Evolutionary conservation across 2,888 invertebrate genomes (phyloP), one percentile per base, ranked within the genome.

Genomic region (Itoplectis maculator): DNA sequence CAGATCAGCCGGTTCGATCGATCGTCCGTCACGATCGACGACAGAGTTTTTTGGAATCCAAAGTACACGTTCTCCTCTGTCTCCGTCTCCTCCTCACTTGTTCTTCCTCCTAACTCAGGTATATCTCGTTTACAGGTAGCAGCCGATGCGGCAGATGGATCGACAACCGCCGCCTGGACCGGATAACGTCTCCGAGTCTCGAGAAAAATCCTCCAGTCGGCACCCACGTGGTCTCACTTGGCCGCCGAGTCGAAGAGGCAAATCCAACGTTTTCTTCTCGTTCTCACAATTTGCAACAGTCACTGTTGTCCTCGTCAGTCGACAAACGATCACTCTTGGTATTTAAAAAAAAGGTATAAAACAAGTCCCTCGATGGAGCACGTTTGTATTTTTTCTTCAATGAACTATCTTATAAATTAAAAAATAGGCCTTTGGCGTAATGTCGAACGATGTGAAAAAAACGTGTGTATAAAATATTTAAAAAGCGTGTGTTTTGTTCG

Each of bases 1-100:
- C 82, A 69, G 81, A 86, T 86, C 83, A 85, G 84, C 75, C 86
- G 86, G 81, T 83, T 75, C 73, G 72, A 73, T 76, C 72, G 80
- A 88, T 86, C 69, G 61, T 61, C 69, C 42, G 68, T 79, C 82
- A 80, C 69, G 77, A 83, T 83, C 75, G 79, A 47, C 45, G 37
- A 42, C 20, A 15, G 45, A 66, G 2, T 63, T 42, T 72, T 47
- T 45, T 40, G 18, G 47, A 73, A 63, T 65, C 23, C 68, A 68
- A 45, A 76, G 20, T 40, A 15, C n/a, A n/a, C 1, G 8, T 29
- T 45, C 37, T 5, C 29, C 2, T 47, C 23, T 11, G 29, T 66
- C 40, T 66, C 45, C 49, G 4, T 65, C 9, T 70, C 35, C 18
- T 63, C 42, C 63, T 51, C 73, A 47, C 18, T 42, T 11, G 15